phyloP scores from a whole-genome alignment of 1,140 invertebrate species.

The Octopus sinensis region DNA sequence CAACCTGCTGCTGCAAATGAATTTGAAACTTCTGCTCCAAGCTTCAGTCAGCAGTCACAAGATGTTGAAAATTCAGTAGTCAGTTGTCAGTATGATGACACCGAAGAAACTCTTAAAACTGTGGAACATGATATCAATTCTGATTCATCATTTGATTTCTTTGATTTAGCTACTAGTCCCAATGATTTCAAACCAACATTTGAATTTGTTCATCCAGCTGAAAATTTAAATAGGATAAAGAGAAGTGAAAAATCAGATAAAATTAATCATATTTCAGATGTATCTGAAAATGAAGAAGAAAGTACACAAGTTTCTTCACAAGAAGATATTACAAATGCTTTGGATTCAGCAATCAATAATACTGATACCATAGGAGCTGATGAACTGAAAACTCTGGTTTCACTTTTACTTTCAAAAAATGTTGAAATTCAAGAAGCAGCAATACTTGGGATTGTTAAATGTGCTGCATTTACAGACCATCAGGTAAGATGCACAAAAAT shows the following conservation, averaged over 20 bases:
- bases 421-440: slow-evolving; percentile 58
- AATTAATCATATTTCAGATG: no score
- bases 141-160: slow-evolving; percentile 12
- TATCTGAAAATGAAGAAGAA: neutral
- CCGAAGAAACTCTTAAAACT: neutral
- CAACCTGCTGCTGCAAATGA: no score
- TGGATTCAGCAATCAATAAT: slow-evolving; percentile 28
- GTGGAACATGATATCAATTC: slow-evolving; percentile 8
- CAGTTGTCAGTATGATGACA: neutral
- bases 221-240: neutral
- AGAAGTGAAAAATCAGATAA: no score
- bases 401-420: slow-evolving; percentile 59
- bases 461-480: slow-evolving; percentile 63
- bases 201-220: slow-evolving; percentile 5
- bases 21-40: no score
- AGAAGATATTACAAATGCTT: slow-evolving; percentile 31
- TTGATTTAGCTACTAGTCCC: slow-evolving; percentile 6
- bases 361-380: slow-evolving; percentile 28
- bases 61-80: no score
- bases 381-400: slow-evolving; percentile 60
- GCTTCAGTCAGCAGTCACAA: no score
- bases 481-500: slow-evolving; percentile 50
- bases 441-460: slow-evolving; percentile 62
- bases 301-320: neutral
- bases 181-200: slow-evolving; percentile 11